Evolutionary conservation across 2,888 invertebrate genomes (phyloP).

Genomic region (Ectropis crepuscularia): DNA sequence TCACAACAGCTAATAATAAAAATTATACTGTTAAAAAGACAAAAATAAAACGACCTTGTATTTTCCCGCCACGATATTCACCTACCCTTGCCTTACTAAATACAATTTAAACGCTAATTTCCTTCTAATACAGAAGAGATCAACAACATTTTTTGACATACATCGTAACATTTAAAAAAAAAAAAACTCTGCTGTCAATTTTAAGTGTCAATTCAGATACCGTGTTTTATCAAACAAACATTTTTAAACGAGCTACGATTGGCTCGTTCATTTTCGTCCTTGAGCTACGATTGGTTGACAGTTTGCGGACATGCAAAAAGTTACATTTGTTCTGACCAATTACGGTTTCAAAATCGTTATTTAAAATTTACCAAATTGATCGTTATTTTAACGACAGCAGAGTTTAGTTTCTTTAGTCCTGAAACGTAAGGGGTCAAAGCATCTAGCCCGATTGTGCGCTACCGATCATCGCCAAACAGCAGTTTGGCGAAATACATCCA

Average conservation of each 20-base stretch:
- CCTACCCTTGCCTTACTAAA: too few species aligned
- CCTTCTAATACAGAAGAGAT: slow-evolving; percentile 44
- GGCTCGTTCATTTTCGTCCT: too few species aligned
- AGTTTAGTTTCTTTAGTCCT: slow-evolving; percentile 10
- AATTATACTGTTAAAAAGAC: too few species aligned
- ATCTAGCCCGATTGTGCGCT: slow-evolving; percentile 45
- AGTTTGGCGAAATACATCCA: slow-evolving; percentile 85
- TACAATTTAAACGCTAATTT: slow-evolving; percentile 18
- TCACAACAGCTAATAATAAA: too few species aligned
- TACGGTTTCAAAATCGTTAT: too few species aligned
- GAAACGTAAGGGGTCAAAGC: slow-evolving; percentile 10
- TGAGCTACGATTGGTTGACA: too few species aligned
- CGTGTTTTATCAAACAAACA: neutral
- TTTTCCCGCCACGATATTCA: too few species aligned
- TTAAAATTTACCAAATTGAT: too few species aligned
- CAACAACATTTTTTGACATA: slow-evolving; percentile 43
- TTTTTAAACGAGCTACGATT: neutral
- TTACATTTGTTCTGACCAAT: too few species aligned
- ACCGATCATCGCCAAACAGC: slow-evolving; percentile 80
- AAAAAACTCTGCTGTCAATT: slow-evolving; percentile 16
- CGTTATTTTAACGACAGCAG: slow-evolving; percentile 7
- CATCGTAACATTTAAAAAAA: slow-evolving; percentile 16
- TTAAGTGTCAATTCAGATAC: neutral
- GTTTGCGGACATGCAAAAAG: too few species aligned
- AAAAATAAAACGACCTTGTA: too few species aligned